Evolutionary conservation across 2,113 vertebrate genomes (phyloP).

Genomic region (Cheilinus undulatus): DNA sequence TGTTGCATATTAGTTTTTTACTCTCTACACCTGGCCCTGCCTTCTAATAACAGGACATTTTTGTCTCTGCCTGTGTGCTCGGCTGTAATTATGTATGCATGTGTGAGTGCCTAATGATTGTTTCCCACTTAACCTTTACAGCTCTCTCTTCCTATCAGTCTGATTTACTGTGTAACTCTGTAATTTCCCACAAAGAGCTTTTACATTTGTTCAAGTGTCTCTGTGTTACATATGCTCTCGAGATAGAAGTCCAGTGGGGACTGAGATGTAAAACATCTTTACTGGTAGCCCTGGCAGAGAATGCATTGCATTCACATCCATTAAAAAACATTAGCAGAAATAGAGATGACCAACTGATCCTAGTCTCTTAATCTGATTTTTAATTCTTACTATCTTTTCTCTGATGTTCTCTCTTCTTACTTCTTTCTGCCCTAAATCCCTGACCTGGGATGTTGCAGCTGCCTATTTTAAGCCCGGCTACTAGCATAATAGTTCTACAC

Average conservation of each 20-base stretch:
- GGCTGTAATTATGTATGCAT: background rate
- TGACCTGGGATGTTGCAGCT: slow-evolving; percentile 41
- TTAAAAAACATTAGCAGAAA: background rate
- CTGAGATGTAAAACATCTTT: slow-evolving; percentile 1
- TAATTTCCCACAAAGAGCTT: slow-evolving; percentile 53
- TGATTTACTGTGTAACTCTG: slow-evolving; percentile 30
- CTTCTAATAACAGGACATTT: too few species aligned
- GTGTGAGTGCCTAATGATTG: background rate
- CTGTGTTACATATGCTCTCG: slow-evolving; percentile 19
- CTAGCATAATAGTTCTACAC: slow-evolving; percentile 57
- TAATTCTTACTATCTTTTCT: background rate
- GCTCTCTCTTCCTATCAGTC: slow-evolving; percentile 11
- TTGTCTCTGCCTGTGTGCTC: background rate
- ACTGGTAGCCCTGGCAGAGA: background rate
- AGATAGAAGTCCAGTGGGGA: slow-evolving; percentile 43
- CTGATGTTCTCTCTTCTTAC: background rate
- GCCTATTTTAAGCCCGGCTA: slow-evolving; percentile 43
- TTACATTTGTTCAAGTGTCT: slow-evolving; percentile 51
- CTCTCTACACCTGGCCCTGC: too few species aligned
- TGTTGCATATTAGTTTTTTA: too few species aligned
- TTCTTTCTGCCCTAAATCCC: background rate
- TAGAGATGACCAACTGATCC: background rate
- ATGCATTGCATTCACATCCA: slow-evolving; percentile 28
- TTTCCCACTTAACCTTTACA: slow-evolving; percentile 1
- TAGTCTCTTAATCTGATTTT: background rate